Evolutionary conservation across 2,888 invertebrate genomes (phyloP), one percentile per base, ranked within the genome.

Genomic region (Parnassius orleans): DNA sequence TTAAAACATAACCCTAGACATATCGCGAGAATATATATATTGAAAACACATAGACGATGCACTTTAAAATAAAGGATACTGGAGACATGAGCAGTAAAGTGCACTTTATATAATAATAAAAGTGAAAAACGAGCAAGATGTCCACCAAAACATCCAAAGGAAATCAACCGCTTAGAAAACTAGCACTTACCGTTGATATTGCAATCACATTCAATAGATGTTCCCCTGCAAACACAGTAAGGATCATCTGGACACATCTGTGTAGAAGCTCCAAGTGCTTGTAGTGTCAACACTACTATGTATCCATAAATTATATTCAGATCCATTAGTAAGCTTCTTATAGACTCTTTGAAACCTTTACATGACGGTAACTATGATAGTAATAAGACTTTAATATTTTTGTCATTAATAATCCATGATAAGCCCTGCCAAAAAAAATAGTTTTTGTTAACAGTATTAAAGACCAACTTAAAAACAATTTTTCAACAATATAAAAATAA

Each of bases 141-240:
- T 24, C 24, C 24, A 24, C 24, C 24, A 24, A 24, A 24, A 2
- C 24, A 24, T 24, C 24, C 24, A 24, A 24, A 24, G 24, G 24
- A 2, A 46, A 9, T n/a, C 3, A 48, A 53, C 19, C 9, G 41
- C 24, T 41, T 53, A 33, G 41, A 33, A 78, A 33, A 78, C 24
- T 24, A 24, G 81, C 78, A 86, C 90, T 89, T 77, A 90, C 90
- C 90, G 73, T 88, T 87, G 76, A 90, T 85, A 78, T 87, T 85
- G 79, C 90, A 91, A 84, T 88, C 83, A 77, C 90, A 83, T 84
- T 90, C 90, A 66, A 89, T 74, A 59, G 87, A 82, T 75, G 87
- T 84, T 76, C 88, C 88, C 69, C 86, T 86, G 71, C 91, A 90
- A 86, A 86, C 80, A 81, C 90, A 91, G 87, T 90, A 88, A 81